Base-by-base conservation (phyloP, 2,113 vertebrate species). In the Prochilodus magdalenae region DNA sequence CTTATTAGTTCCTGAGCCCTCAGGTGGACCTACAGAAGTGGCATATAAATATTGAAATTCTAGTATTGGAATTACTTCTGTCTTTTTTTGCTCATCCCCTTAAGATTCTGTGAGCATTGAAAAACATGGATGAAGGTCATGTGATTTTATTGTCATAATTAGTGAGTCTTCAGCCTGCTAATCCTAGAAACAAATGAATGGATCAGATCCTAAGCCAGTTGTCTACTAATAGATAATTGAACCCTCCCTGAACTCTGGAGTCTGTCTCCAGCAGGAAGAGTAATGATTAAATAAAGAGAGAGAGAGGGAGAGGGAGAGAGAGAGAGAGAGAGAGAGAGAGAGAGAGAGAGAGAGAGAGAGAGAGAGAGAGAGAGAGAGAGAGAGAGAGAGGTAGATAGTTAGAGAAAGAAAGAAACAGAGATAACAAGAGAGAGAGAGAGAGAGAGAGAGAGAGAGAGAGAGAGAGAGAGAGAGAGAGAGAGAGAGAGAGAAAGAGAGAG, bases 231-330 rank as follows among this genome's bases (percentile, higher is more conserved):
- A 79, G 75, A 79, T 79, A 65, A 79, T 73, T 79, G 26, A 73
- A 59, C 75, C 75, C 20, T 73, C 55, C 14, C 8, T 57, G 67
- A 71, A 71, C 66, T 20, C 27, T 18, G 26, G 29, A 83, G 75
- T 33, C 66, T 77, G 57, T 30, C 36, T 70, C 40, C 22, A 72
- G 27, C 26, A 33, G 14, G 66, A 73, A 73, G 18, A 65, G 63
- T 76, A 63, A 76, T 83, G 59, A 66, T 66, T 53, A 78, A 73
- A 78, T 73, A 78, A 83, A 72, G 5, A 75, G 53, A 75, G 30
- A 74, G 73, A 74, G 53, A 60, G 29, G 40, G 53, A 59, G 71
- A 55, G 49, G 30, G 71, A 73, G 26, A 55, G 70, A 73, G 70
- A 73, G 47, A 53, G 47, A 73, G 29, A n/a, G 53, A 36, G 49